phyloP scores from a whole-genome alignment of 2,113 vertebrate genomes.

The Etheostoma spectabile region DNA sequence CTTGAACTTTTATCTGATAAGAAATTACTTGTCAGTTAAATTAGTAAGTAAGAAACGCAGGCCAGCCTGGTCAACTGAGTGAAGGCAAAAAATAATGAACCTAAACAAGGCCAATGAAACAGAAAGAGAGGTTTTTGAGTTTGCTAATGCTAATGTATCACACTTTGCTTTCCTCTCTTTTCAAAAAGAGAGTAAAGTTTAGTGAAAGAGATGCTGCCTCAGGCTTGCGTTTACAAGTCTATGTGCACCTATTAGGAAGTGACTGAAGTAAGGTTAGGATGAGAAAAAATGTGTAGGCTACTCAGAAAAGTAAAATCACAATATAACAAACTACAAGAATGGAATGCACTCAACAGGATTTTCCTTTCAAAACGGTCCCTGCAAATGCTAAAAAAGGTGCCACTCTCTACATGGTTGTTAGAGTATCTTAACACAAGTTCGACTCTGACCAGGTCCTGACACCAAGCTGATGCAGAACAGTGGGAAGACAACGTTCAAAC shows the following conservation, averaged over 20 bases:
- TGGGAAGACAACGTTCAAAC: constrained; percentile 91
- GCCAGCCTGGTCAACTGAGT: background rate
- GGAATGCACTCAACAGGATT: background rate
- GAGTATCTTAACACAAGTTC: background rate
- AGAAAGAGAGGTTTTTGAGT: too few species aligned
- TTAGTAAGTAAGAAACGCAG: background rate
- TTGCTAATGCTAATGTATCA: background rate
- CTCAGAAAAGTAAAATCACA: background rate
- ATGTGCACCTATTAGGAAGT: too few species aligned
- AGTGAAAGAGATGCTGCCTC: background rate
- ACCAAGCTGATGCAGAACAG: constrained; percentile 98
- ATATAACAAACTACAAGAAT: background rate
- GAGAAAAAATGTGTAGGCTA: background rate
- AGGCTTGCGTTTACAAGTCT: background rate
- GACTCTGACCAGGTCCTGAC: constrained; percentile 85
- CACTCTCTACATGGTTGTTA: background rate
- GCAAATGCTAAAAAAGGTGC: background rate
- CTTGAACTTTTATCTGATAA: constrained; percentile 5
- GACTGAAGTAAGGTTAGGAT: background rate
- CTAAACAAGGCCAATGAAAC: background rate
- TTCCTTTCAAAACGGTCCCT: background rate
- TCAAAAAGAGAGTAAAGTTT: background rate
- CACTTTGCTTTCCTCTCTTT: background rate
- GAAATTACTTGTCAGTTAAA: background rate
- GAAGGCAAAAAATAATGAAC: too few species aligned